Base-by-base conservation (phyloP, 1,140 invertebrate species). In the Drosophila virilis region DNA sequence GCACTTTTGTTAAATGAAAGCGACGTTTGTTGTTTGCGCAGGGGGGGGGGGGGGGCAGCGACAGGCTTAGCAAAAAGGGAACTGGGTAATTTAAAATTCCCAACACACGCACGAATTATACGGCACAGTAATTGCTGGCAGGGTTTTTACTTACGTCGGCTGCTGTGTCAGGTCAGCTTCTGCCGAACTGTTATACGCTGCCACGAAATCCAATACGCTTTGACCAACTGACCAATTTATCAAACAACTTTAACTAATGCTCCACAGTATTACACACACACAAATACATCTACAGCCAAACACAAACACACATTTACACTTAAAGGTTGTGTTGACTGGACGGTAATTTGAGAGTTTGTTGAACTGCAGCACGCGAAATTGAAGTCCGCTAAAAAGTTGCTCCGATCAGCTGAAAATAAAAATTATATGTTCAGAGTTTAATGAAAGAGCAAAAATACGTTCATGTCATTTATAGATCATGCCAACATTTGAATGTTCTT, bases 311-410 rank as follows among this genome's bases (percentile, higher is more conserved):
- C 45, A 52, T 52, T 43, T 61, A 55, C 32, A 54, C 38, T 35
- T 46, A 42, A 12, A 46, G 32, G 22, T 42, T 52, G 57, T 35
- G 72, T 68, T 76, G 55, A 66, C 22, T 54, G 37, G 12, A 12
- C 13, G 37, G 80, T 59, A 85, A 85, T 80, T 64, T 62, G 83
- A 88, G 75, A 45, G 83, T 86, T 86, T 88, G 75, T 88, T 86
- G 82, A 86, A 88, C 82, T 82, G 78, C 59, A 55, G 62, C 43
- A 71, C 28, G 48, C 42, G 59, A 78, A 77, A 65, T 65, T 5
- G 40, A 46, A 78, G 48, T 40, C 33, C 51, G 52, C 43, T n/a
- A 48, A 66, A 62, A 64, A 74, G 57, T 66, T 77, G 71, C 71
- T 40, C 40, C 7, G 22, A 68, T 78, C 77, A 78, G 76, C 76